A percentile compares a stretch with the other conserved stretches of the same genome.
These are phyloP conservation scores for Syrrhaptes paradoxus DNA, from an alignment of 2,113 vertebrate species.

Conservation along the genomic window DNA sequence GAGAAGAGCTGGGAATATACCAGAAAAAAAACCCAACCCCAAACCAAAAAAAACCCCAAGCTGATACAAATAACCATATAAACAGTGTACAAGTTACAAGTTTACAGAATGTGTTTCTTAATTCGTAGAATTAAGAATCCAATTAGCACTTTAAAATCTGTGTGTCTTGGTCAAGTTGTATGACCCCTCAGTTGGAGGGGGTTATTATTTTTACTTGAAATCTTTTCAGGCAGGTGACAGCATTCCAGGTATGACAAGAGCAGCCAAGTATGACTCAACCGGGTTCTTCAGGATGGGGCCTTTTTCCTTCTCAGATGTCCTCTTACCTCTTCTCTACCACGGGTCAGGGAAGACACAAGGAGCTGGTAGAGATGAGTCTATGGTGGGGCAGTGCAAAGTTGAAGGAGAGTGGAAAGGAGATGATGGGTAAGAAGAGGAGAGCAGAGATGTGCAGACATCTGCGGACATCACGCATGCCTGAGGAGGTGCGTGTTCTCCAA, in stretches of 20 bases:
- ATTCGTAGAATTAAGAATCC: background rate
- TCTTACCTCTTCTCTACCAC: background rate
- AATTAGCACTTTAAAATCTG: background rate
- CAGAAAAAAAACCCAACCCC: background rate
- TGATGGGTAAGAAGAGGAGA: background rate
- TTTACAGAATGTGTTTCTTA: background rate
- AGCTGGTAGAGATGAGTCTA: background rate
- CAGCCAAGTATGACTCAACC: background rate
- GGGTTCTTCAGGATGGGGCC: background rate
- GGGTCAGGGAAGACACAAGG: background rate
- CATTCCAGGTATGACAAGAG: background rate
- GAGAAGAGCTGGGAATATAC: conserved; percentile 28
- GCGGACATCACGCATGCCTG: too few relatives aligned
- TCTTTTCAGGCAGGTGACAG: background rate
- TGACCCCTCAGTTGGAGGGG: background rate
- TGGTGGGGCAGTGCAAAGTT: background rate
- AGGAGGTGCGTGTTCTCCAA: background rate
- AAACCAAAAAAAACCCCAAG: background rate
- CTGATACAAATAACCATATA: background rate
- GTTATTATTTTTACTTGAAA: background rate
- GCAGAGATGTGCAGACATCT: background rate
- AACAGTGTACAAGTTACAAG: background rate
- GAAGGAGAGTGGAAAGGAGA: background rate
- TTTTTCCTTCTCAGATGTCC: background rate
- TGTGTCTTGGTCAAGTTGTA: background rate